These are phyloP conservation scores for Gila orcuttii DNA, from an alignment of 2,113 vertebrate genomes.

Conservation along the genomic window DNA sequence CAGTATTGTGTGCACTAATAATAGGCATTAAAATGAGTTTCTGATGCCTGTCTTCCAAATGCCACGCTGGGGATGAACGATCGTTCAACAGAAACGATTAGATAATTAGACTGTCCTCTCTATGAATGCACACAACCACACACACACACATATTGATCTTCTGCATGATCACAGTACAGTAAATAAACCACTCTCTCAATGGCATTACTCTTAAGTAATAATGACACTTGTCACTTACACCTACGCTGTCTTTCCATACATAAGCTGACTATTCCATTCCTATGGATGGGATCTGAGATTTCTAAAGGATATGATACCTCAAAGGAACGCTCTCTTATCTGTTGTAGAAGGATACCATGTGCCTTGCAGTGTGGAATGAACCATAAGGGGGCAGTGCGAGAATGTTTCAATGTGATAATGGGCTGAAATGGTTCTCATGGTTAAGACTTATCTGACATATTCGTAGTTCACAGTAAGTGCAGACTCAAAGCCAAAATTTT, in stretches of 20 bases:
- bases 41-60: conserved; percentile 39
- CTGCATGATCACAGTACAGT: background rate
- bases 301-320: background rate
- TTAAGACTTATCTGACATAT: conserved; percentile 27
- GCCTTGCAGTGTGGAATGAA: background rate
- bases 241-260: background rate
- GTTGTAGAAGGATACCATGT: conserved; percentile 9
- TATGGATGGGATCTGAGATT: background rate
- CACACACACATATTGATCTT: conserved; percentile 32
- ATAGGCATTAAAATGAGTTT: conserved; percentile 43
- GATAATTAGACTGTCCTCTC: conserved; percentile 31
- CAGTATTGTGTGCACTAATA: conserved; percentile 31
- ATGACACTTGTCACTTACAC: background rate
- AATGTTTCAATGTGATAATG: conserved; percentile 12
- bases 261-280: background rate
- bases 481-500: background rate
- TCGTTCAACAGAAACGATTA: conserved; percentile 45
- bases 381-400: conserved; percentile 35
- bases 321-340: conserved; percentile 6
- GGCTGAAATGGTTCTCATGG: conserved; percentile 12
- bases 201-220: background rate
- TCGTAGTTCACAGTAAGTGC: background rate
- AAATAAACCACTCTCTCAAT: conserved; percentile 4
- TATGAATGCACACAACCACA: background rate
- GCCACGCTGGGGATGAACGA: conserved; percentile 32